Evolutionary conservation across 2,797 vertebrate genomes (phyloP), one percentile per base, ranked within the genome.

Genomic region (Sylvia borin): DNA sequence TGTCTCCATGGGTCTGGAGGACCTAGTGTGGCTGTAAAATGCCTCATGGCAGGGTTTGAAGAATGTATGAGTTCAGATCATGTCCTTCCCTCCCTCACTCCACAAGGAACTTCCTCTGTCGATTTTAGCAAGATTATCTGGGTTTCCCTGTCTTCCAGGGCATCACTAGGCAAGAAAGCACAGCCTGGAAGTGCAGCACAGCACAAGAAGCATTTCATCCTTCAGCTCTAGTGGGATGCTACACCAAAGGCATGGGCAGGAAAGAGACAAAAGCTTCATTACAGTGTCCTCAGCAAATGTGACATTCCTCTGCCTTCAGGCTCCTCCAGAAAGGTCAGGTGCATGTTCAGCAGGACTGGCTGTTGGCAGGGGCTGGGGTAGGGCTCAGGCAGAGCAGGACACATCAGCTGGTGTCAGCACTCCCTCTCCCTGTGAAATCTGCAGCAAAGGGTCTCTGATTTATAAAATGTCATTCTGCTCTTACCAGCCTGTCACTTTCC

Each of bases 351-450:
- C 53, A 60, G 78, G 42, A 36, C 53, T 48, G 66, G 43, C 87
- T 87, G 70, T 32, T 57, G 29, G 62, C 62, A 68, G 31, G 66
- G 81, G 17, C 53, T 95, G 68, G 57, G 57, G 5, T 25, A n/a
- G 91, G 61, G 61, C 83, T 88, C 53, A 38, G 76, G 42, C 83
- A 84, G 85, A 31, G 85, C 73, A 81, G 79, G 62, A 32, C 68
- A 57, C 3, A 1, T 50, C 85, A 85, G 16, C 47, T 83, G 6
- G 8, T 92, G 83, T 29, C 83, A 90, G 66, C 62, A 29, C 58
- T 50, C 8, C 53, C 13, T 58, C 36, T 67, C 32, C 57, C 26
- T 51, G 38, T 20, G 68, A 84, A 85, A 24, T 31, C 58, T 77
- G 66, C 66, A 34, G 62, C 77, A 61, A 60, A 81, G 48, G 31